Conservation (phyloP, 1,140 invertebrate species). For the Himalopsyche phryganea region DNA sequence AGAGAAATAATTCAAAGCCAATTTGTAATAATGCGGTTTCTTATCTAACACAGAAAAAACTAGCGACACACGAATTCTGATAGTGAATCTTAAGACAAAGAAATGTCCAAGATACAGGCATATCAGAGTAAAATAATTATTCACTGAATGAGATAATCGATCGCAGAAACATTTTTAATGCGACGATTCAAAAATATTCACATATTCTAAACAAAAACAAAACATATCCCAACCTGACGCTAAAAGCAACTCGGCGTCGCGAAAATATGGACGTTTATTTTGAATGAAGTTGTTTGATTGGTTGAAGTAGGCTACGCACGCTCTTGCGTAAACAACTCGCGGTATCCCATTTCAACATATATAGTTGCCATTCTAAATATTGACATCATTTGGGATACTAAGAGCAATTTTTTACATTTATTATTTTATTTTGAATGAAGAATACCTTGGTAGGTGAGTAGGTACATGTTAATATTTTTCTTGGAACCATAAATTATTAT, state of each 20-base stretch:
- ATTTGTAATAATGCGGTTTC: not conserved
- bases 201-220: not conserved
- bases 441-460: too few species aligned
- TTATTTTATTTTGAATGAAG: too few species aligned
- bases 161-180: not conserved
- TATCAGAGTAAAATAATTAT: too few species aligned
- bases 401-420: too few species aligned
- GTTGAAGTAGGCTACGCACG: not conserved
- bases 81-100: not conserved
- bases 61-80: not conserved
- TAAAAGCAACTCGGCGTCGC: not conserved
- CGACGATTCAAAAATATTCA: not conserved
- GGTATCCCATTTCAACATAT: not conserved
- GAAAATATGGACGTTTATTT: not conserved
- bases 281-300: not conserved
- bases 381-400: too few species aligned
- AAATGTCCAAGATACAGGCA: not conserved
- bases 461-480: too few species aligned
- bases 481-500: too few species aligned
- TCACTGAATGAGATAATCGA: too few species aligned
- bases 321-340: not conserved
- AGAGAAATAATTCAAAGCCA: not conserved
- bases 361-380: too few species aligned
- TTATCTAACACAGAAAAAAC: not conserved
- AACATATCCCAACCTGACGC: constrained; percentile 1